Evolutionary conservation across 2,797 vertebrate genomes (phyloP).

Genomic region (Scolopax bukidnonensis): DNA sequence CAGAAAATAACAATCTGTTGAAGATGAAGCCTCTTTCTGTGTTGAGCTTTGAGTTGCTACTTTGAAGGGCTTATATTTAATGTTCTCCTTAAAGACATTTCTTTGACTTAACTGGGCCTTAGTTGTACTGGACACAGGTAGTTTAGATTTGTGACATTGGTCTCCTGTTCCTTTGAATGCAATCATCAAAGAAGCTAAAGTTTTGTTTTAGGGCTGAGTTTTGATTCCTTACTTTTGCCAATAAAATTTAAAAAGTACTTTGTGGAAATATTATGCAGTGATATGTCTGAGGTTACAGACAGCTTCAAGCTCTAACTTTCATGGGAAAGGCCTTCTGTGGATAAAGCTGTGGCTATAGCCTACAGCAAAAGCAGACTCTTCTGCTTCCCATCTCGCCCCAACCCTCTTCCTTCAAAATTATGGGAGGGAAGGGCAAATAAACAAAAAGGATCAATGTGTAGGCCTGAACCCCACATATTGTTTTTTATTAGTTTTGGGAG

Average conservation of each 20-base stretch:
- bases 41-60: neutral
- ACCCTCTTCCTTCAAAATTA: neutral
- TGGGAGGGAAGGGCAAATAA: neutral
- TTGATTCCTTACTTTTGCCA: neutral
- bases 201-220: neutral
- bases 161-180: neutral
- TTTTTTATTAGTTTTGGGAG: neutral
- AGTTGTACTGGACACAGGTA: neutral
- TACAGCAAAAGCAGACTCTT: neutral
- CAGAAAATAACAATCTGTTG: neutral
- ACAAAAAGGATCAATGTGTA: neutral
- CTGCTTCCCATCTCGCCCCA: fast-evolving
- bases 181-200: neutral
- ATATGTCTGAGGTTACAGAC: neutral
- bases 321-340: neutral
- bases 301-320: neutral
- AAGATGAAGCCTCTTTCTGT: neutral
- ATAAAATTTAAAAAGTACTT: neutral
- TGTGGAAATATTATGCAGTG: neutral
- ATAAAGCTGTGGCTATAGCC: neutral
- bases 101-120: neutral
- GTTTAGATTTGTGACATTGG: neutral
- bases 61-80: neutral
- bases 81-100: neutral
- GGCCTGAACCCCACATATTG: neutral